Conservation (phyloP, 2,797 vertebrate species). For the Carapus acus region DNA sequence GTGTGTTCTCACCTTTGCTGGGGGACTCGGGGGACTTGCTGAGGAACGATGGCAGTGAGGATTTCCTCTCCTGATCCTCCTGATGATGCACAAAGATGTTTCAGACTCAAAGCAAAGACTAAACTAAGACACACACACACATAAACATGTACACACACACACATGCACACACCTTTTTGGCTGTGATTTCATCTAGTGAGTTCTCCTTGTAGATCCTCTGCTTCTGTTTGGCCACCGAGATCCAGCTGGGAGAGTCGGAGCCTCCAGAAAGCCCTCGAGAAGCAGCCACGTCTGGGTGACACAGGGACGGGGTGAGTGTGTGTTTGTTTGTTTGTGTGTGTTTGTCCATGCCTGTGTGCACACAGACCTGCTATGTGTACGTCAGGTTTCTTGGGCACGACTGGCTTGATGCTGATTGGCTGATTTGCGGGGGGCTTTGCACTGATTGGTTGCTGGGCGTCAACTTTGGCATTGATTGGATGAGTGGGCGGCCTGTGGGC, state of each 20-base stretch:
- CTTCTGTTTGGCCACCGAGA: slow-evolving; percentile 80
- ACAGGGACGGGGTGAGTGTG: too few relatives aligned
- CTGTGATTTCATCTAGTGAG: slow-evolving; percentile 59
- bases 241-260: slow-evolving; percentile 73
- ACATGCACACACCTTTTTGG: slow-evolving; percentile 46
- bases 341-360: slow-evolving; percentile 48
- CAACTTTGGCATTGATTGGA: slow-evolving; percentile 27
- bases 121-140: too few relatives aligned
- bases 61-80: slow-evolving; percentile 63
- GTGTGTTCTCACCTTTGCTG: slow-evolving; percentile 52
- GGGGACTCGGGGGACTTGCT: slow-evolving; percentile 45
- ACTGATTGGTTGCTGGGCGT: slow-evolving; percentile 33
- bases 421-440: slow-evolving; percentile 35
- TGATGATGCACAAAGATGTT: slow-evolving; percentile 28
- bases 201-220: slow-evolving; percentile 76
- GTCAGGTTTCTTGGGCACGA: slow-evolving; percentile 56
- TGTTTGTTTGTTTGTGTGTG: neutral
- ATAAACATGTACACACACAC: too few relatives aligned
- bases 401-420: slow-evolving; percentile 49
- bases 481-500: slow-evolving; percentile 24
- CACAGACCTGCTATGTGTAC: slow-evolving; percentile 36
- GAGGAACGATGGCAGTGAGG: slow-evolving; percentile 35
- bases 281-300: slow-evolving; percentile 47
- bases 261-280: slow-evolving; percentile 25
- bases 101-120: neutral